These are phyloP conservation scores for Andrena flavipes DNA, from an alignment of 2,888 invertebrate species.

Conservation along the genomic window DNA sequence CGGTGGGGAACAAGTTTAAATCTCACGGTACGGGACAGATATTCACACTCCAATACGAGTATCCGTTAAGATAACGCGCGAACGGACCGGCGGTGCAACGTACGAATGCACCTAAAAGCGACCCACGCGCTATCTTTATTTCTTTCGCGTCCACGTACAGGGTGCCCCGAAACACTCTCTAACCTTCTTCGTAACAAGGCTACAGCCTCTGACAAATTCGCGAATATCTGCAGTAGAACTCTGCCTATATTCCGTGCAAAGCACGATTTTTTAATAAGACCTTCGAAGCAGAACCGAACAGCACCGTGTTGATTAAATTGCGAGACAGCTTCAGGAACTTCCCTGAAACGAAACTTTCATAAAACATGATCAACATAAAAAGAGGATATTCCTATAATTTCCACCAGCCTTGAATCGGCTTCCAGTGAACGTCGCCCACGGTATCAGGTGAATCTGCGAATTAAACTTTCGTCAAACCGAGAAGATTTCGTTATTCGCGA, in stretches of 20 bases:
- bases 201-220: no score
- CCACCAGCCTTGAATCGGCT: constrained; percentile 13
- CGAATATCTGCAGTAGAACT: no score
- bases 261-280: not conserved
- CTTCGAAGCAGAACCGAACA: not conserved
- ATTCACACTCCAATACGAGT: constrained; percentile 67
- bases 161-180: constrained; percentile 49
- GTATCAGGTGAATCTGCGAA: constrained; percentile 50
- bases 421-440: constrained; percentile 2
- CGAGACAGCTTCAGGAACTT: not conserved
- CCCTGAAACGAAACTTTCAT: not conserved
- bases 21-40: constrained; percentile 55
- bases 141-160: constrained; percentile 48
- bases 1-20: constrained; percentile 62
- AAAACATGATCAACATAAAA: not conserved
- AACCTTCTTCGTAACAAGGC: not conserved
- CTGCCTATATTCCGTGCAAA: no score
- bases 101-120: constrained; percentile 59
- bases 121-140: constrained; percentile 69
- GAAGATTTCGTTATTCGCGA: constrained; percentile 27
- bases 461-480: constrained; percentile 30
- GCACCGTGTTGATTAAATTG: constrained; percentile 6
- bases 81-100: constrained; percentile 35
- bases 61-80: constrained; percentile 70
- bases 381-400: constrained; percentile 22